Evolutionary conservation across 2,797 vertebrate genomes (phyloP).

Genomic region (Arrhamphus sclerolepis): DNA sequence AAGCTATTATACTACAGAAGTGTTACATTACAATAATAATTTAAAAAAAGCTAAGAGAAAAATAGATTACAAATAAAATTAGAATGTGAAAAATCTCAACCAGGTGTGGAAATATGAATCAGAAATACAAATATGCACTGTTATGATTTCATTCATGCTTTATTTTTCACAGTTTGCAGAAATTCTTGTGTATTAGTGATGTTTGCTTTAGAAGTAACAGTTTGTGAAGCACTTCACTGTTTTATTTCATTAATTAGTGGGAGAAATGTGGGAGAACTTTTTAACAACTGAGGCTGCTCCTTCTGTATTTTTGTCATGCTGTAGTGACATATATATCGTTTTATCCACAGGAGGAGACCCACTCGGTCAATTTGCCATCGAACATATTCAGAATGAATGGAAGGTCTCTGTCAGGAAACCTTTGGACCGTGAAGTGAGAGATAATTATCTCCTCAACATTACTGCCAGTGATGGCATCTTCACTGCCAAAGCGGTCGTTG

Average conservation of each 20-base stretch:
- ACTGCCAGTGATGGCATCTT: constrained; percentile 97
- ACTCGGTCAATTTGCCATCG: constrained; percentile 93
- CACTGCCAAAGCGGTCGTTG: constrained; percentile 91
- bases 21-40: constrained; percentile 44
- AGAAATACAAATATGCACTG: constrained; percentile 32
- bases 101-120: constrained; percentile 55
- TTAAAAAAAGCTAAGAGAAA: constrained; percentile 58
- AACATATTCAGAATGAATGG: constrained; percentile 95
- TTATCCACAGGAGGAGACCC: constrained; percentile 89
- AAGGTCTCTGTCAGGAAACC: constrained; percentile 95
- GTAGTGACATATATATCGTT: constrained; percentile 36
- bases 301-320: constrained; percentile 38
- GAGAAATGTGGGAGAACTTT: constrained; percentile 15
- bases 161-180: constrained; percentile 19
- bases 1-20: constrained; percentile 61
- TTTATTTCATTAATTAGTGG: constrained; percentile 15
- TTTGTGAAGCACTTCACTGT: constrained; percentile 16
- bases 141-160: constrained; percentile 19
- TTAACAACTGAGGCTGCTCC: neutral
- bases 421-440: constrained; percentile 92
- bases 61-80: constrained; percentile 65
- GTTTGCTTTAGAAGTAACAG: constrained; percentile 28
- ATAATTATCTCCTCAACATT: constrained; percentile 95
- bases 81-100: constrained; percentile 58
- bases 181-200: constrained; percentile 23